Evolutionary conservation across 2,888 invertebrate species (phyloP), one percentile per base, ranked within the genome.

Genomic region (Ernsta delagoae): DNA sequence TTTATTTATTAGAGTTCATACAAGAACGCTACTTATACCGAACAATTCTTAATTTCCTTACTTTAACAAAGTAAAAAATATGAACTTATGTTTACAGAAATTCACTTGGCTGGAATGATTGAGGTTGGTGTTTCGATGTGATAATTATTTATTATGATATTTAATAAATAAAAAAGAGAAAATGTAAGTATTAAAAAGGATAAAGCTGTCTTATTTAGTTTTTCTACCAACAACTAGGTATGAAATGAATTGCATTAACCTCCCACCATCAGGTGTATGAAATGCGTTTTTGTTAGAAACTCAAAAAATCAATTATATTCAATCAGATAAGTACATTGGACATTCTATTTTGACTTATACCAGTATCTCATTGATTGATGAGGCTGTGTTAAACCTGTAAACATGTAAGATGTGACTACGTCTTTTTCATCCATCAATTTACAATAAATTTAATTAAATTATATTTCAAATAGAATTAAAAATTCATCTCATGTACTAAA

Each of bases 301-400:
- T 54, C 11, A 11, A 56, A 36, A 36, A 36, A n/a, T 31, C 31
- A 54, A 56, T 56, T 31, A n/a, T 31, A 6, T 34, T 34, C 24
- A 16, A 60, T 60, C 45, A 60, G 45, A 24, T 31, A 60, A 24
- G 31, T 7, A 31, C 43, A 24, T 59, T 59, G 41, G 43, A 59
- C 43, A 59, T 59, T 43, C 43, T 31, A 12, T 36, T 50, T 60
- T 45, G 41, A 61, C 48, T 61, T 50, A 8, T 48, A 61, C 31
- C n/a, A 48, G 9, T 61, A 61, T 50, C 50, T 50, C 56, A 11
- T 60, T 60, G 45, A 60, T 60, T 31, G 45, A 60, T 60, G 43
- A 60, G 1, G 43, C 8, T 45, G 16, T 43, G 59, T 59, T 59
- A 24, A 43, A 59, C 24, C 41, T 41, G 31, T 31, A 16, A 5